phyloP scores from a whole-genome alignment of 2,797 vertebrate species.

The Oophaga sylvatica region DNA sequence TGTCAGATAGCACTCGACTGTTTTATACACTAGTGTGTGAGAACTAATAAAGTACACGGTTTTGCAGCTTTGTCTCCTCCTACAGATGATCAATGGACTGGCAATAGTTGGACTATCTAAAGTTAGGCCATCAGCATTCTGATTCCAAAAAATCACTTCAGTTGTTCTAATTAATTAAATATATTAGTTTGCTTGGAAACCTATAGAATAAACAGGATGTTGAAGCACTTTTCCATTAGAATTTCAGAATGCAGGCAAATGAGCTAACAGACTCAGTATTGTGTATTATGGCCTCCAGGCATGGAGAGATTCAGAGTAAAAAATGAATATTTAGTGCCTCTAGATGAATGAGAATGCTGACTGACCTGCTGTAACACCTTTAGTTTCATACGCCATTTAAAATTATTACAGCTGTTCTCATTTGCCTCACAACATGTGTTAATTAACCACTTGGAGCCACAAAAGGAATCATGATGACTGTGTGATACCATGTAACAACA shows the following conservation, averaged over 20 bases:
- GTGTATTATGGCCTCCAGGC: slow-evolving; percentile 37
- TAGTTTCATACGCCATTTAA: slow-evolving; percentile 31
- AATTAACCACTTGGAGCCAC: slow-evolving; percentile 26
- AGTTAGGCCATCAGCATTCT: too few relatives aligned
- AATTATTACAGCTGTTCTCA: slow-evolving; percentile 45
- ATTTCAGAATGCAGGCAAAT: slow-evolving; percentile 16
- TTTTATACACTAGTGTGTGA: too few relatives aligned
- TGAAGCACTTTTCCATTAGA: neutral
- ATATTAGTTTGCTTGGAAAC: neutral
- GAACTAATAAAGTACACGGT: too few relatives aligned
- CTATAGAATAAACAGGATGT: neutral
- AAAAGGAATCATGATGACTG: slow-evolving; percentile 12
- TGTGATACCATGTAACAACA: slow-evolving; percentile 2
- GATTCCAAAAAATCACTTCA: neutral
- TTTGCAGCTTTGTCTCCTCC: too few relatives aligned
- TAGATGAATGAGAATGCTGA: slow-evolving; percentile 40
- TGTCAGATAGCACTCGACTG: too few relatives aligned
- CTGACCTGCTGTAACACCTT: slow-evolving; percentile 50
- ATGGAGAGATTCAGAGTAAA: slow-evolving; percentile 34
- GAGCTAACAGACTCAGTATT: slow-evolving; percentile 23
- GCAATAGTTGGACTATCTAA: too few relatives aligned
- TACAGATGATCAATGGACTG: too few relatives aligned
- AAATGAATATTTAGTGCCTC: slow-evolving; percentile 47
- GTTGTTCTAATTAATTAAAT: neutral
- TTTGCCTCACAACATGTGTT: slow-evolving; percentile 41